A percentile compares a stretch with the other conserved stretches of the same genome.
Conservation (phyloP, 2,113 vertebrate genomes). For the Microcebus lehilahytsara region DNA sequence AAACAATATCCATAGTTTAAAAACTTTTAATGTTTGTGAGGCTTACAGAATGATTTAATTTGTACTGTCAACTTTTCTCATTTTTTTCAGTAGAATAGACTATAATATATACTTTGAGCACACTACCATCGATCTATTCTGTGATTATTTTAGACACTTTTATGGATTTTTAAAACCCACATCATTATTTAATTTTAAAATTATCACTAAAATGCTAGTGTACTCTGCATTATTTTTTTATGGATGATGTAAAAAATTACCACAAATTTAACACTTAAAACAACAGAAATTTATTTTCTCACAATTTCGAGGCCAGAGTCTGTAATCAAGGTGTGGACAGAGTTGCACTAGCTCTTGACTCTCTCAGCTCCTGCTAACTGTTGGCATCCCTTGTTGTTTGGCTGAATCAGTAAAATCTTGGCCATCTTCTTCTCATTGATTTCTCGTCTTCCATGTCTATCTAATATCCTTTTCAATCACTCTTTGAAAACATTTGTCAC, state of each 20-base stretch:
- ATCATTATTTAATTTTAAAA: background rate
- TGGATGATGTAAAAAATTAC: background rate
- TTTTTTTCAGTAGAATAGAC: background rate
- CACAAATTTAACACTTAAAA: background rate
- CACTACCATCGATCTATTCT: background rate
- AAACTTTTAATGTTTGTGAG: background rate
- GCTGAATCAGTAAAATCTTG: background rate
- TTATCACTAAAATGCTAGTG: background rate
- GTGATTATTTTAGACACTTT: background rate
- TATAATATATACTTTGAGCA: background rate
- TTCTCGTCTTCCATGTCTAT: background rate
- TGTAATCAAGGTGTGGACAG: background rate
- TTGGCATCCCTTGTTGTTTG: background rate
- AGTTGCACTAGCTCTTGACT: rapidly evolving
- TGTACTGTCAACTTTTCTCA: background rate
- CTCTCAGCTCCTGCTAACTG: background rate
- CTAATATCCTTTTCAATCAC: background rate
- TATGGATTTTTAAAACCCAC: background rate
- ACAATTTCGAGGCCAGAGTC: background rate
- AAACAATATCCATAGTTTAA: background rate
- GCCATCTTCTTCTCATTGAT: background rate
- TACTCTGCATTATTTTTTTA: background rate
- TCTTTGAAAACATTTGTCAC: background rate
- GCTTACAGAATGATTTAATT: background rate
- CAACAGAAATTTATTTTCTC: background rate